Evolutionary conservation across 2,888 invertebrate genomes (phyloP), one percentile per base, ranked within the genome.

Genomic region (Dryadula phaetusa): DNA sequence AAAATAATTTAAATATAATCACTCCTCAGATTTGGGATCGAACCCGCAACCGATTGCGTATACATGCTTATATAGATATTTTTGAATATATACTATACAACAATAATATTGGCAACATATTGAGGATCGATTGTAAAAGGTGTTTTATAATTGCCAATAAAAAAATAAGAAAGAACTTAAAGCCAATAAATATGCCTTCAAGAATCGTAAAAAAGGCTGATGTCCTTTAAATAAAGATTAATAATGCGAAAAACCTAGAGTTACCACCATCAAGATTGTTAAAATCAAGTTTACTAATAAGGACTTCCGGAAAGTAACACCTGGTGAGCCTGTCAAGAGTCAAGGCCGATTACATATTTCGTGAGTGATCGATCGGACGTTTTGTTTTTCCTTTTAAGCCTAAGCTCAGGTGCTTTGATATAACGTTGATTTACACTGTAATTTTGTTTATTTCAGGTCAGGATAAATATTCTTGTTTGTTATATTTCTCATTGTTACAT

Each of bases 301-400:
- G 72, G 74, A 63, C 66, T 69, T 72, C 71, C 72, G 71, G 69
- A 70, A 73, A 69, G 66, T 67, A 70, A 65, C 70, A 74, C 70
- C 73, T 70, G 74, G 72, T 70, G 68, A 49, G 66, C 52, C 46
- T 62, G 73, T 72, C 72, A 71, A 62, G 70, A 72, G 72, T 74
- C 72, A 74, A 76, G 75, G 76, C 46, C 67, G 63, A 32, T 60
- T 42, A 66, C 56, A 65, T 25, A 62, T 63, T 62, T 67, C 64
- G 70, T 70, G 70, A 71, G 47, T 46, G 54, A 60, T 67, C 46
- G 18, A 18, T 66, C 62, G 62, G 40, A 58, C 40, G 53, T 47
- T 46, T 53, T 49, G 37, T 40, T 44, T 56, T 22, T 32, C 62
- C 63, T 64, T 32, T 52, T 32, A 7, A n/a, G 28, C 16, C 28